Evolutionary conservation across 2,888 invertebrate species (phyloP), one percentile per base, ranked within the genome.

Genomic region (Nomada lathburiana): DNA sequence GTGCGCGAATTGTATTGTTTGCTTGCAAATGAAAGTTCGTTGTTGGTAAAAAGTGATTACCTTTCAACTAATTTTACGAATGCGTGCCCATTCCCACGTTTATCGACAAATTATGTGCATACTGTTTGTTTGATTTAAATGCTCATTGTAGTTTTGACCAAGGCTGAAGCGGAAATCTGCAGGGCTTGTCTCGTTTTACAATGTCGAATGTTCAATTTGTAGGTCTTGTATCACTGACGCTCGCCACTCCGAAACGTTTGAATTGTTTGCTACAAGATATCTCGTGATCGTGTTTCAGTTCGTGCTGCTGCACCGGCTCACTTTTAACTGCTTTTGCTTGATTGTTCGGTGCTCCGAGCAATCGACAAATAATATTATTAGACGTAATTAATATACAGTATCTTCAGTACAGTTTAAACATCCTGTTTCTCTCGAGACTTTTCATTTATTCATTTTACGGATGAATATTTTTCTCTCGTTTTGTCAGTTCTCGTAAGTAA

Each of bases 191-290:
- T 55, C 42, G 50, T 55, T 86, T 78, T 76, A 74, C 70, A 82
- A 67, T 76, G 73, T 80, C 63, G 73, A 82, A 70, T 52, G 78
- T 65, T 60, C 55, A 79, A 75, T 88, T 85, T 86, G 83, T 83
- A 79, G 82, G 82, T 85, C 80, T 72, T 71, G 76, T 87, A 73
- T 81, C 80, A 76, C 79, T 50, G 76, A 85, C 79, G 86, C 82
- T 79, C 80, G 82, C 82, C 81, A 70, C 26, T 79, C 52, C 70
- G 29, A 71, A 76, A 53, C 77, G 64, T 62, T 65, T 44, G 68
- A 59, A 73, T 62, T 75, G 74, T 81, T 82, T 85, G 82, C 69
- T 65, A 88, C 55, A 55, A 76, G 81, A 85, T 81, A 88, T 75
- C 70, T 62, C 60, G 64, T 69, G 29, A 59, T 85, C 79, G 77